These are phyloP conservation scores for Diprion similis DNA, from an alignment of 1,140 invertebrate species.

Conservation along the genomic window DNA sequence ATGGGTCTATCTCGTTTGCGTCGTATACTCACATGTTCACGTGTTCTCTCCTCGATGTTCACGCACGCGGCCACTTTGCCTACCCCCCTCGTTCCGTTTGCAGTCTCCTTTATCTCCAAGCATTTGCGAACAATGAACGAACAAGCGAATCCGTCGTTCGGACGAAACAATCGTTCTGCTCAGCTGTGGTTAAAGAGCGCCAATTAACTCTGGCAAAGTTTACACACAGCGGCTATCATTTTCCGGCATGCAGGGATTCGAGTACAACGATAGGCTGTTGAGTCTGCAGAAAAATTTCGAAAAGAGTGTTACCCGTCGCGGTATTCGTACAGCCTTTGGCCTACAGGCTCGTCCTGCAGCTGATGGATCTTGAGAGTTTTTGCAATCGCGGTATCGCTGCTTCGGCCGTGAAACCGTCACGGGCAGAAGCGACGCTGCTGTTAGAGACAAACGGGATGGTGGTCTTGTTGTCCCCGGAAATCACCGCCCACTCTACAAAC, in stretches of 20 bases:
- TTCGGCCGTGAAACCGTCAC: constrained; percentile 13
- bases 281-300: background rate
- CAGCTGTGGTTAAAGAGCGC: background rate
- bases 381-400: constrained; percentile 19
- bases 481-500: background rate
- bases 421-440: constrained; percentile 10
- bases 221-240: too few species aligned
- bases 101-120: background rate
- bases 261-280: background rate
- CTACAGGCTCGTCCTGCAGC: background rate
- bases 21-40: constrained; percentile 5
- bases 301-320: background rate
- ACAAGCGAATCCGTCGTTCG: constrained; percentile 4
- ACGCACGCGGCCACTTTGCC: constrained; percentile 6
- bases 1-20: constrained; percentile 57
- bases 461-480: constrained; percentile 1
- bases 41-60: background rate
- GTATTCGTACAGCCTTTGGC: background rate
- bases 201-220: background rate
- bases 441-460: constrained; percentile 11
- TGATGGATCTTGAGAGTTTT: constrained; percentile 10
- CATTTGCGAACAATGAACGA: background rate
- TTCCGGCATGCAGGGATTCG: too few species aligned
- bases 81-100: background rate
- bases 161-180: background rate